Evolutionary conservation across 2,797 vertebrate genomes (phyloP).

Genomic region (Schizopygopsis malacanthus): DNA sequence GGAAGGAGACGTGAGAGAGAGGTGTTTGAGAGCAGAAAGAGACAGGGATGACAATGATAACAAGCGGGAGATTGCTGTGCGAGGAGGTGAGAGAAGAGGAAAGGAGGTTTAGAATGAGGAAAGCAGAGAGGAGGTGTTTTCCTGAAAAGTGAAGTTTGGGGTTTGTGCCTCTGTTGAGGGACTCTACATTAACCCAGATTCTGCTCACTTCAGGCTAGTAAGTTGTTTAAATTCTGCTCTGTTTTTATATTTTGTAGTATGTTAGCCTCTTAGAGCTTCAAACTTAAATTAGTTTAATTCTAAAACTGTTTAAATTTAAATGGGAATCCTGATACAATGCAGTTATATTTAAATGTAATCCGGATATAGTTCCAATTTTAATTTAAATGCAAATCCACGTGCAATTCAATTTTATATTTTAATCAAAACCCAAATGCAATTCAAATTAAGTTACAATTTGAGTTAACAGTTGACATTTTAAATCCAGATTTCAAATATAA

Average conservation of each 20-base stretch:
- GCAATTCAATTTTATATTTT: background rate
- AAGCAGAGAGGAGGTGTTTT: conserved; percentile 20
- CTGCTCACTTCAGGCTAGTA: conserved; percentile 26
- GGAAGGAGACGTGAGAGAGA: conserved; percentile 30
- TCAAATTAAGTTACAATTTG: background rate
- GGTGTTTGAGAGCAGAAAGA: conserved; percentile 34
- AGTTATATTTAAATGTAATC: background rate
- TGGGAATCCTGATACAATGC: background rate
- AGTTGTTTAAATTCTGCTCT: background rate
- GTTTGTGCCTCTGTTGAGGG: conserved; percentile 18
- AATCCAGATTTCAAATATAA: background rate
- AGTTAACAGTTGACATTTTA: background rate
- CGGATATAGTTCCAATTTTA: background rate
- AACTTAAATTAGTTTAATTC: background rate
- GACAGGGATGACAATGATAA: conserved; percentile 19
- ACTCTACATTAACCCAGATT: conserved; percentile 35
- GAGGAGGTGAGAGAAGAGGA: conserved; percentile 43
- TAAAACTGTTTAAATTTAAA: background rate
- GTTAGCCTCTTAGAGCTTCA: background rate
- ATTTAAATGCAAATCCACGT: background rate
- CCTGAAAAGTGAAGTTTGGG: conserved; percentile 28
- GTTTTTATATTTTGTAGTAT: background rate
- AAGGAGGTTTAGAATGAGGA: conserved; percentile 3
- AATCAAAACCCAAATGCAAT: background rate
- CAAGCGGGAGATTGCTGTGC: conserved; percentile 10